Conservation (phyloP, 2,797 vertebrate genomes). For the Orientallactaga sibirica region DNA sequence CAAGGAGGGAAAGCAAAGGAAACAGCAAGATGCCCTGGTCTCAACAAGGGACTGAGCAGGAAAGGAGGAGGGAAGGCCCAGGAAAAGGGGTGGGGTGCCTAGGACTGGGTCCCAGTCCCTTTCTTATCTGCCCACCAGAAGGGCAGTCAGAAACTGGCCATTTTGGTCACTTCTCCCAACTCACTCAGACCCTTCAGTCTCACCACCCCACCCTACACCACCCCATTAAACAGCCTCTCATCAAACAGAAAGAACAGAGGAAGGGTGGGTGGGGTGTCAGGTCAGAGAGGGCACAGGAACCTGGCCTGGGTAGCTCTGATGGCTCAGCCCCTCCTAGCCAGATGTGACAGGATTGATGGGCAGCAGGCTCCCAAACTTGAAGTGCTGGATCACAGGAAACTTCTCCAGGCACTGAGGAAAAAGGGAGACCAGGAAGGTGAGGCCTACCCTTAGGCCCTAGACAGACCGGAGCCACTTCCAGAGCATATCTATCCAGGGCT, state of each 20-base stretch:
- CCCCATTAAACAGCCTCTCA: slow-evolving; percentile 73
- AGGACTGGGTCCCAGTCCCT: background rate
- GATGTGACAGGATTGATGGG: slow-evolving; percentile 94
- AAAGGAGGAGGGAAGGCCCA: background rate
- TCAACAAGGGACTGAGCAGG: background rate
- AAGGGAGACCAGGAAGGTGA: background rate
- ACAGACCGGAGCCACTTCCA: background rate
- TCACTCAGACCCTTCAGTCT: slow-evolving; percentile 42
- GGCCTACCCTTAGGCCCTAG: background rate
- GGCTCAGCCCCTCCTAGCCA: slow-evolving; percentile 88
- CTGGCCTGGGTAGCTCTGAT: slow-evolving; percentile 77
- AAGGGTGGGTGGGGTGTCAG: slow-evolving; percentile 52
- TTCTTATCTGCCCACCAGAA: background rate
- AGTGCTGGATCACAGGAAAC: slow-evolving; percentile 99
- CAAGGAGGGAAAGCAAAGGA: background rate
- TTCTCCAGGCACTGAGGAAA: slow-evolving; percentile 97
- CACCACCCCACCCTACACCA: slow-evolving; percentile 29
- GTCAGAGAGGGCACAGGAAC: slow-evolving; percentile 69
- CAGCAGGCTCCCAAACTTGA: slow-evolving; percentile 98
- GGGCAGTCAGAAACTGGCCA: background rate
- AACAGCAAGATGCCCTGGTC: background rate
- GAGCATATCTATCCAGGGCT: background rate
- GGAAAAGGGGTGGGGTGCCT: background rate
- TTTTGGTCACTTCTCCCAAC: slow-evolving; percentile 69
- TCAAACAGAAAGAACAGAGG: slow-evolving; percentile 75